A percentile compares a stretch with the other conserved stretches of the same genome.
These are phyloP conservation scores for Sepioteuthis lessoniana DNA, from an alignment of 2,888 invertebrate species.

Conservation along the genomic window DNA sequence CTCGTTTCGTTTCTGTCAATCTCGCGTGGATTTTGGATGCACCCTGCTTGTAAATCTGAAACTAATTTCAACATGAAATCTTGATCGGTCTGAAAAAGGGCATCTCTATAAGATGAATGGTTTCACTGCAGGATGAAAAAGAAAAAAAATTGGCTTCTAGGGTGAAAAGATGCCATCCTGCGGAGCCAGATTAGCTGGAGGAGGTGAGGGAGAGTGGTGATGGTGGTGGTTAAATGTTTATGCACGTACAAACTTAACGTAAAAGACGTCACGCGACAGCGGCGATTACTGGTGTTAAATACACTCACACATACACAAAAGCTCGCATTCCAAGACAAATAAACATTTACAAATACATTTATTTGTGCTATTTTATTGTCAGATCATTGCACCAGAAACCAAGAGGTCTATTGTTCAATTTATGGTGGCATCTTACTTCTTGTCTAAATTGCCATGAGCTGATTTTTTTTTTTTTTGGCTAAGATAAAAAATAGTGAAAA, in stretches of 20 bases:
- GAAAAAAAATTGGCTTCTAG: background rate
- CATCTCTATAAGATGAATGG: background rate
- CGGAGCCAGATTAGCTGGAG: background rate
- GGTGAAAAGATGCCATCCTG: constrained; percentile 16
- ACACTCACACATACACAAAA: background rate
- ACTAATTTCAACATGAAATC: background rate
- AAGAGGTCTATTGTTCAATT: background rate
- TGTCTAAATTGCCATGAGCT: background rate
- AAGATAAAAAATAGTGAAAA: background rate
- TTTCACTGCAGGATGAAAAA: background rate
- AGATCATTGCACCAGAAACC: background rate
- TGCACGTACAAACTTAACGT: background rate
- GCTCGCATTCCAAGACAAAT: background rate
- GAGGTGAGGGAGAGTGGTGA: background rate
- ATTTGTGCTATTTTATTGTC: background rate
- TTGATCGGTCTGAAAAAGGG: constrained; percentile 14
- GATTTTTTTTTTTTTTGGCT: background rate
- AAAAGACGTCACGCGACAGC: background rate
- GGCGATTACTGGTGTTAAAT: background rate
- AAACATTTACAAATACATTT: background rate
- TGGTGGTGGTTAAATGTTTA: background rate
- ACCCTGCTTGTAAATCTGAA: background rate
- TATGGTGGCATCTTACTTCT: background rate
- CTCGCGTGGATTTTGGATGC: background rate
- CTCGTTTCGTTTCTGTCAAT: background rate